Evolutionary conservation across 2,888 invertebrate genomes (phyloP).

Genomic region (Pelosia muscerda): DNA sequence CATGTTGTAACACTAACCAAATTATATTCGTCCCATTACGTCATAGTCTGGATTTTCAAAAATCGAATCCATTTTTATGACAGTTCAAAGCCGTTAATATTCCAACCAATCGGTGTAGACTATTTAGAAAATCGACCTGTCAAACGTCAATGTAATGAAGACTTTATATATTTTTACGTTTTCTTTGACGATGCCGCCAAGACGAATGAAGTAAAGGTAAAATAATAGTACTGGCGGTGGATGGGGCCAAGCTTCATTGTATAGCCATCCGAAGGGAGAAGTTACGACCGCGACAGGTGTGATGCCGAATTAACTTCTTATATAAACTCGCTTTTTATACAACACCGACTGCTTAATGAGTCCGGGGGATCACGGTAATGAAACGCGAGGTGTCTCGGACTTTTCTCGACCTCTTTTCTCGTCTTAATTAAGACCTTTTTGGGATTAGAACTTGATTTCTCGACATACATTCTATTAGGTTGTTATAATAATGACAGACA

Average conservation of each 20-base stretch:
- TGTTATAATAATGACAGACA: conserved; percentile 52
- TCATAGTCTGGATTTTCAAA: conserved; percentile 55
- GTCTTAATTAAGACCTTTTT: conserved; percentile 75
- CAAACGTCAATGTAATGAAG: conserved; percentile 79
- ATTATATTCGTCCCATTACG: conserved; percentile 51
- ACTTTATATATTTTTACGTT: conserved; percentile 76
- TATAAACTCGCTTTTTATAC: conserved; percentile 83
- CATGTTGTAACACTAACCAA: conserved; percentile 49
- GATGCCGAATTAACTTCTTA: conserved; percentile 85
- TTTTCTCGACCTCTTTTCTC: conserved; percentile 70
- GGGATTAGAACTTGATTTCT: conserved; percentile 63
- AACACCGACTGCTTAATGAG: conserved; percentile 81
- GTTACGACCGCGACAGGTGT: conserved; percentile 86
- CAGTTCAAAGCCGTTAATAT: conserved; percentile 60
- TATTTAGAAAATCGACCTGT: conserved; percentile 79
- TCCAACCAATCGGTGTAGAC: conserved; percentile 63
- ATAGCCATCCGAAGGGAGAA: conserved; percentile 78
- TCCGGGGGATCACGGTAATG: conserved; percentile 77
- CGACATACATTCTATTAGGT: conserved; percentile 49
- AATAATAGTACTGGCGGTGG: conserved; percentile 73
- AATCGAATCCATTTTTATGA: conserved; percentile 58
- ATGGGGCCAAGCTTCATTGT: conserved; percentile 80
- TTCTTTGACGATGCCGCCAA: conserved; percentile 80
- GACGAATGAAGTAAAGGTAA: conserved; percentile 70
- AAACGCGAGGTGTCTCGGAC: conserved; percentile 72